These are phyloP conservation scores for Poliocrania exsul DNA, from an alignment of 2,797 vertebrate genomes.

Conservation along the genomic window DNA sequence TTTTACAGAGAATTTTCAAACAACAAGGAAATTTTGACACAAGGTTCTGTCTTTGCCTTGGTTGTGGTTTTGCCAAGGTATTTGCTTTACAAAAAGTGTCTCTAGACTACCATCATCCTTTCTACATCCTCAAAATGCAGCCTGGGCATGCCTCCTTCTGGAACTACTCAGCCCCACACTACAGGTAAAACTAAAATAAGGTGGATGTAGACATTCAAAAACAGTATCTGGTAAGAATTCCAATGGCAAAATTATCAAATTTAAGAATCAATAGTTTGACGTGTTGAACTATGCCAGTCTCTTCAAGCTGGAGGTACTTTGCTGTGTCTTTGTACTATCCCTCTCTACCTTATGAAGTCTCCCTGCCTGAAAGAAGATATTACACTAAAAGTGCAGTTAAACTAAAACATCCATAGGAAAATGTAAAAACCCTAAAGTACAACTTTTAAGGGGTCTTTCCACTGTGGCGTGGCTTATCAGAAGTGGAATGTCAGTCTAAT, in stretches of 20 bases:
- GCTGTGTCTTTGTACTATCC: neutral
- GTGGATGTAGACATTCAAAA: fast-evolving
- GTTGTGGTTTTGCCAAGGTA: neutral
- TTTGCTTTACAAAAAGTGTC: neutral
- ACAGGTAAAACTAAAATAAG: neutral
- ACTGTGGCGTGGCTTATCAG: neutral
- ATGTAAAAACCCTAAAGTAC: neutral
- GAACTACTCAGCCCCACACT: neutral
- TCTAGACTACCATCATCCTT: neutral
- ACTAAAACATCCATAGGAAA: neutral
- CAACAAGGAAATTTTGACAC: neutral
- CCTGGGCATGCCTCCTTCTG: neutral
- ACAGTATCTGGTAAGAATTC: neutral
- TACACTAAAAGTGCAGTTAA: neutral
- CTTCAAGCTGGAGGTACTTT: neutral
- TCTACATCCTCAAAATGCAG: neutral
- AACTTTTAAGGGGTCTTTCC: neutral
- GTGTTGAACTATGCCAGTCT: neutral
- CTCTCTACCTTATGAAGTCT: neutral
- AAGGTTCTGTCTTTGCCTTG: neutral
- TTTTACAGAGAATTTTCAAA: neutral
- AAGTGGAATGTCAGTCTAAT: neutral
- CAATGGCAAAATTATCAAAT: neutral
- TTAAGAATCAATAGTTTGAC: neutral
- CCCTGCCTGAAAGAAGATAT: neutral